phyloP scores from a whole-genome alignment of 2,113 vertebrate genomes.

The Trogon surrucura region DNA sequence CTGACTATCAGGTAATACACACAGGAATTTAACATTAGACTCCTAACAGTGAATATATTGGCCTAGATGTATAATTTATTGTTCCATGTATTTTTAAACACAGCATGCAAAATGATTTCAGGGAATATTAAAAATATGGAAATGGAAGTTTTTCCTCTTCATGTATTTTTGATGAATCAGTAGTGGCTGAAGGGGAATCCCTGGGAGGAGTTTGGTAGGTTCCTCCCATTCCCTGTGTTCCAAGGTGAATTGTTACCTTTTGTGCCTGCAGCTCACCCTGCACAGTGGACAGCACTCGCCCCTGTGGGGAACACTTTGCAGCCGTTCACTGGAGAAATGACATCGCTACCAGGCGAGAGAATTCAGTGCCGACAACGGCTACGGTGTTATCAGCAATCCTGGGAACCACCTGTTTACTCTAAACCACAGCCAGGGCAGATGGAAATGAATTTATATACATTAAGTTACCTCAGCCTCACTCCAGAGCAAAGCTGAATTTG shows the following conservation, averaged over 20 bases:
- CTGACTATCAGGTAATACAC: background rate
- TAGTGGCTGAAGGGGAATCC: background rate
- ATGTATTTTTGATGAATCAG: background rate
- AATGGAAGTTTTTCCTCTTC: background rate
- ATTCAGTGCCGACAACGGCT: background rate
- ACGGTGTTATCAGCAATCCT: background rate
- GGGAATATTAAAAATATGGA: background rate
- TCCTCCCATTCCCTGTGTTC: background rate
- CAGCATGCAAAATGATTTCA: background rate
- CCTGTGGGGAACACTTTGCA: slow-evolving; percentile 23
- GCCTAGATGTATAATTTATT: slow-evolving; percentile 27
- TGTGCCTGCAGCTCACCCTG: background rate
- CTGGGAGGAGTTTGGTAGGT: background rate
- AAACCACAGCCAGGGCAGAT: background rate
- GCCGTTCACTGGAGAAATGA: slow-evolving; percentile 70
- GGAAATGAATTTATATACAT: background rate
- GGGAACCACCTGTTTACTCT: background rate
- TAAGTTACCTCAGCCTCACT: background rate
- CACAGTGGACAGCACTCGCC: fast-evolving
- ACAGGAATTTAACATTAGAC: background rate
- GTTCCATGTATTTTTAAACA: slow-evolving; percentile 46
- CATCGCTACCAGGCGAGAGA: background rate
- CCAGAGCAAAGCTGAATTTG: background rate
- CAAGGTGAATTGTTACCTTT: background rate
- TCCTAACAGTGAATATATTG: background rate